phyloP scores from a whole-genome alignment of 2,113 vertebrate genomes.

The Oryzias javanicus region DNA sequence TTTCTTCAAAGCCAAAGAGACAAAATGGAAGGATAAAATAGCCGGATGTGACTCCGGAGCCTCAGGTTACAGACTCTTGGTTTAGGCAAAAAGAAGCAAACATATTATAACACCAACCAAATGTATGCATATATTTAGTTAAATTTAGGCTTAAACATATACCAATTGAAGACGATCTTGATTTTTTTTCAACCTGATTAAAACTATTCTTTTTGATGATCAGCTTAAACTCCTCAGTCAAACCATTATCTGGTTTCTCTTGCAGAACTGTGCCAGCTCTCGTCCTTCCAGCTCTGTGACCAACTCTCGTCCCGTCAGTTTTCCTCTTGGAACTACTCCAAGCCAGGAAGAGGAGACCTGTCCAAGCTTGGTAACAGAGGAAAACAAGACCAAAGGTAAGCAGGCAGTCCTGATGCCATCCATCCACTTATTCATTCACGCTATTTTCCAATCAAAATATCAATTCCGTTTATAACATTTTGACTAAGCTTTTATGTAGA shows the following conservation, averaged over 20 bases:
- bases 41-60: too few species aligned
- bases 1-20: too few species aligned
- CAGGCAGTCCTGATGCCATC: not conserved
- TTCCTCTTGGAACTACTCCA: constrained; percentile 47
- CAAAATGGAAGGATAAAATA: too few species aligned
- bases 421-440: not conserved
- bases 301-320: constrained; percentile 66
- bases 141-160: too few species aligned
- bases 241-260: constrained; percentile 1
- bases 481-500: not conserved
- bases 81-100: too few species aligned
- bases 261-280: constrained; percentile 75
- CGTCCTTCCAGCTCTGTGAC: constrained; percentile 72
- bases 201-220: not conserved
- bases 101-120: too few species aligned
- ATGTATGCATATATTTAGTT: too few species aligned
- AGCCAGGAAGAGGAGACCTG: constrained; percentile 58
- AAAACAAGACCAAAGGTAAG: constrained; percentile 46
- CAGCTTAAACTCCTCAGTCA: not conserved
- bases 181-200: too few species aligned
- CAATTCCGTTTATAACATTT: not conserved
- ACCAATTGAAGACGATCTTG: too few species aligned
- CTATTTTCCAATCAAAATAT: not conserved
- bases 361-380: constrained; percentile 13
- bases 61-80: too few species aligned